These are phyloP conservation scores for Eupristina koningsbergeri DNA, from an alignment of 1,140 invertebrate species.

Conservation along the genomic window DNA sequence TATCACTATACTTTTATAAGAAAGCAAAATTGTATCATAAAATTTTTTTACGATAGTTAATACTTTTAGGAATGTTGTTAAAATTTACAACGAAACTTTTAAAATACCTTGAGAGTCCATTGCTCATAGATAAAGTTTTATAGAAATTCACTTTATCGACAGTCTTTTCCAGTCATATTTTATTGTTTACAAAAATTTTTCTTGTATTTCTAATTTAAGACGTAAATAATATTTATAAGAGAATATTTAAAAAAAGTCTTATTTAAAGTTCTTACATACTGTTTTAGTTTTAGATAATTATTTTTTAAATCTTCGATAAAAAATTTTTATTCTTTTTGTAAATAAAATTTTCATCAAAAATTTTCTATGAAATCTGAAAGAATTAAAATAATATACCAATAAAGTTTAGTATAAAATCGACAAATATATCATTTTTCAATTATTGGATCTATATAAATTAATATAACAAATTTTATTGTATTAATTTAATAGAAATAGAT, in stretches of 20 bases:
- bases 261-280: too few species aligned
- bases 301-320: too few species aligned
- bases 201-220: not conserved
- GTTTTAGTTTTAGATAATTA: too few species aligned
- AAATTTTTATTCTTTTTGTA: too few species aligned
- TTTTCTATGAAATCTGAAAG: too few species aligned
- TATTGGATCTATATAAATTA: too few species aligned
- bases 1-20: not conserved
- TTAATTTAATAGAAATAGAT: too few species aligned
- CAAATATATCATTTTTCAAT: too few species aligned
- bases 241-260: not conserved
- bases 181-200: conserved; percentile 3
- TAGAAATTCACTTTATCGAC: not conserved
- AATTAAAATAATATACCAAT: too few species aligned
- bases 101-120: not conserved
- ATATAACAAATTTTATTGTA: too few species aligned
- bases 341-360: too few species aligned
- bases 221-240: not conserved
- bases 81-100: conserved; percentile 7
- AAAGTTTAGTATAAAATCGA: too few species aligned
- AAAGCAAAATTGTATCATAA: conserved; percentile 5
- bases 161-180: not conserved
- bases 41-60: conserved; percentile 2
- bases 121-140: conserved; percentile 4
- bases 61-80: not conserved